Base-by-base conservation (phyloP, 2,113 vertebrate genomes). In the Trinectes maculatus region DNA sequence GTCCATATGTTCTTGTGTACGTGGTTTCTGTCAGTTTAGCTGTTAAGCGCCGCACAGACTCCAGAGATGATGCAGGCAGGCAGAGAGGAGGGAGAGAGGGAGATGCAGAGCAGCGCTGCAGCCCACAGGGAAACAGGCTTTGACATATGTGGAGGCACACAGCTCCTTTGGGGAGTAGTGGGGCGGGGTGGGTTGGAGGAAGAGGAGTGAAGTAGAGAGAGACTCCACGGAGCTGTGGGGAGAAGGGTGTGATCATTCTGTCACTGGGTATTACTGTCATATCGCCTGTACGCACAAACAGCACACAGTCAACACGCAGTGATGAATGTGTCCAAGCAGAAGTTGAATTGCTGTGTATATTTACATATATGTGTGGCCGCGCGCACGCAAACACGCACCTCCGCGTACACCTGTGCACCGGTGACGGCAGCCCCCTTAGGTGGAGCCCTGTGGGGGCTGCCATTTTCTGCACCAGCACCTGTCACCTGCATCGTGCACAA, bases 171-270 rank as follows among this genome's bases (percentile, higher is more conserved):
- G 75, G 49, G 49, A 3, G 16, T 21, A 24, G 61, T 18, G 59
- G 12, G 29, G 19, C 19, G 39, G 19, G 49, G 57, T 8, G 51
- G 18, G 22, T 26, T 6, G 40, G 53, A 26, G 48, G 33, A 52
- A 62, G 68, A 26, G 56, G 65, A 71, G 67, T 0, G 36, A 66
- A 72, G 80, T 65, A 25, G 74, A 81, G 74, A 81, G 72, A 82
- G 77, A 73, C 75, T 83, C 63, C 65, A 64, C 24, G 1, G 62
- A 85, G 79, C 86, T 77, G 68, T 79, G 74, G 81, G 83, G 82
- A 86, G 76, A 69, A 71, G 87, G 78, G 76, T 85, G 89, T 87
- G 86, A 89, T 89, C 85, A 84, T 87, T 89, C 80, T 88, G 83
- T 89, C 87, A 79, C 21, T n/a, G 36, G 55, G 65, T 55, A 85